Conservation (phyloP, 2,888 invertebrate genomes). For the Lypha dubia region DNA sequence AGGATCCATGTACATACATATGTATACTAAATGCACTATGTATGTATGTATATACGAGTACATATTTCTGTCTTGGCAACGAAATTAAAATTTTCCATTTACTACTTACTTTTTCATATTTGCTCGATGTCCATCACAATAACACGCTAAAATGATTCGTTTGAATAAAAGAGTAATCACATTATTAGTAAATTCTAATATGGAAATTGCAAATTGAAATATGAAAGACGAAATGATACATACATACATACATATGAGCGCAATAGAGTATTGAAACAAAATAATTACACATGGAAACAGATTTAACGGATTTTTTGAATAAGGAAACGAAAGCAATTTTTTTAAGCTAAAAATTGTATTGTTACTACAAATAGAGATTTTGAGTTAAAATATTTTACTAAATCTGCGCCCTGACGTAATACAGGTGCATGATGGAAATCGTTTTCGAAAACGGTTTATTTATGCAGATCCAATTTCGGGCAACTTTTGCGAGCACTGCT, state of each 20-base stretch:
- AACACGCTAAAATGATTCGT: constrained; percentile 13
- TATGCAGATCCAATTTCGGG: too few relatives aligned
- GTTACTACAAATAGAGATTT: too few relatives aligned
- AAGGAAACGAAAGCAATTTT: background rate
- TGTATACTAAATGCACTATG: too few relatives aligned
- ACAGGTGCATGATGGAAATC: too few relatives aligned
- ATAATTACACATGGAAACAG: background rate
- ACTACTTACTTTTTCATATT: too few relatives aligned
- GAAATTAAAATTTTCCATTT: constrained; percentile 27
- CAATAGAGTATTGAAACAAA: constrained; percentile 1
- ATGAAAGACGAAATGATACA: constrained; percentile 15
- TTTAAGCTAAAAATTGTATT: background rate
- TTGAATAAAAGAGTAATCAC: constrained; percentile 39
- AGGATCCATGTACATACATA: background rate
- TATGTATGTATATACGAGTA: too few relatives aligned
- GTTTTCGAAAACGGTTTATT: too few relatives aligned
- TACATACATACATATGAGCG: too few relatives aligned
- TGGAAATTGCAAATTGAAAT: constrained; percentile 19
- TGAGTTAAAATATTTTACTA: too few relatives aligned
- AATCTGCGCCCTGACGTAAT: too few relatives aligned
- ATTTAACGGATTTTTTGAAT: background rate
- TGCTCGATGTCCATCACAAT: constrained; percentile 19
- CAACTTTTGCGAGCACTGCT: too few relatives aligned
- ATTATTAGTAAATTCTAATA: constrained; percentile 46
- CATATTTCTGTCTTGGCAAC: background rate